These are phyloP conservation scores for Drosophila ercepeae DNA, from an alignment of 1,140 invertebrate species.

Conservation along the genomic window DNA sequence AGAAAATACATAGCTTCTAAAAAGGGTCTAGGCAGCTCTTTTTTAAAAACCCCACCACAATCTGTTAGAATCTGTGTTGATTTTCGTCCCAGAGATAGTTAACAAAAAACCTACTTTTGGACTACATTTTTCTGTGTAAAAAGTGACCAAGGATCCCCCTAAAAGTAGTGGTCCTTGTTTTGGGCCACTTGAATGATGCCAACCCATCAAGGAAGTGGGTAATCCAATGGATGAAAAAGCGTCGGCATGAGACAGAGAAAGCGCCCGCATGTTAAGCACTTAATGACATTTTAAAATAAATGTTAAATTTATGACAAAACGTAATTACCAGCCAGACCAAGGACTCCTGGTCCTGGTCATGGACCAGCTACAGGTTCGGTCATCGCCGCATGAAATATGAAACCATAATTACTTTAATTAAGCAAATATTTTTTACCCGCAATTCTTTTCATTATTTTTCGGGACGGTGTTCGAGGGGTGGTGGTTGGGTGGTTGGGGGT, in stretches of 20 bases:
- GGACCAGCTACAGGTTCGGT: slow-evolving; percentile 35
- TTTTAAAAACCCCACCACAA: too few species aligned
- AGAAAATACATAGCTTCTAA: neutral
- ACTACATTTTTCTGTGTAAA: neutral
- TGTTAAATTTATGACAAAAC: slow-evolving; percentile 76
- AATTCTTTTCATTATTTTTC: slow-evolving; percentile 42
- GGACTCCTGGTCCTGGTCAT: neutral
- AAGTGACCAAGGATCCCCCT: slow-evolving; percentile 17
- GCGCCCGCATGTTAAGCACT: slow-evolving; percentile 42
- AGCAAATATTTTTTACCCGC: slow-evolving; percentile 73
- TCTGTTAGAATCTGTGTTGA: too few species aligned
- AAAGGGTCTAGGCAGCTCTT: too few species aligned
- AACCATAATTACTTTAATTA: slow-evolving; percentile 82
- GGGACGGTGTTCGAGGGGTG: neutral
- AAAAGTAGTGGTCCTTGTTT: neutral
- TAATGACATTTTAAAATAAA: slow-evolving; percentile 81
- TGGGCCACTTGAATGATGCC: slow-evolving; percentile 41
- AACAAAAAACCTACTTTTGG: too few species aligned
- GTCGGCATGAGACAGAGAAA: neutral
- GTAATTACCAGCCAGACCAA: slow-evolving; percentile 61
- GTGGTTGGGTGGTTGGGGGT: neutral
- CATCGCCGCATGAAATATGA: slow-evolving; percentile 66
- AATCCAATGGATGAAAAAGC: slow-evolving; percentile 4
- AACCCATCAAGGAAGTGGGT: slow-evolving; percentile 14
- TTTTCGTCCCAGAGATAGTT: too few species aligned